Evolutionary conservation across 2,797 vertebrate genomes (phyloP), one percentile per base, ranked within the genome.

Genomic region (Sibirionetta formosa): DNA sequence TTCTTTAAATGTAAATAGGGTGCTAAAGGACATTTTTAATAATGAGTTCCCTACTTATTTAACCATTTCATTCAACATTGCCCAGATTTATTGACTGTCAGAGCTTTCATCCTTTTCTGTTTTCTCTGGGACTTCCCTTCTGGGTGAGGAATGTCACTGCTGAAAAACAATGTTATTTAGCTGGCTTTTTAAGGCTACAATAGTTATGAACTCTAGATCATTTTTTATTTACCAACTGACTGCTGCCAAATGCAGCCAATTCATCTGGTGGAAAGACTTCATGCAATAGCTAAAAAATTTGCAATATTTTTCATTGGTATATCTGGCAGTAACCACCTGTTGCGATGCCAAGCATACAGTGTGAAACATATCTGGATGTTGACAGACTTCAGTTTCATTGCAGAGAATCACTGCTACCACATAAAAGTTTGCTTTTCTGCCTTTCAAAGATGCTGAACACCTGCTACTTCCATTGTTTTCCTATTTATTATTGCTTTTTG

Each of bases 331-430:
- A 81, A 14, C 92, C 94, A 96, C 93, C 92, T 96, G 96, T 95
- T 95, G 95, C 0, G 14, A 85, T 97, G 96, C 96, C 96, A 97
- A 95, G 87, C 94, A 48, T 85, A 82, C 91, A 78, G 94, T 65
- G 88, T 97, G 91, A 97, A 96, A 92, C 92, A 44, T 97, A 96
- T 97, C 96, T 96, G 95, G 86, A 96, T 92, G 93, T 92, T 65
- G 95, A 96, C 95, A 95, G 93, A 86, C 94, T 96, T 95, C 93
- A 81, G 93, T 77, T 94, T 46, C 93, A 89, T 94, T 94, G 92
- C 94, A 91, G 86, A 93, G 61, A 91, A 92, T 93, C 90, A 1
- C 72, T 88, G 91, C 58, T 96, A 78, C 53, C 91, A 91, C 85
- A 97, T 93, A 96, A 70, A 97, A 97, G 93, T 97, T 97, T 96